Evolutionary conservation across 2,113 vertebrate genomes (phyloP).

Genomic region (Micromys minutus): DNA sequence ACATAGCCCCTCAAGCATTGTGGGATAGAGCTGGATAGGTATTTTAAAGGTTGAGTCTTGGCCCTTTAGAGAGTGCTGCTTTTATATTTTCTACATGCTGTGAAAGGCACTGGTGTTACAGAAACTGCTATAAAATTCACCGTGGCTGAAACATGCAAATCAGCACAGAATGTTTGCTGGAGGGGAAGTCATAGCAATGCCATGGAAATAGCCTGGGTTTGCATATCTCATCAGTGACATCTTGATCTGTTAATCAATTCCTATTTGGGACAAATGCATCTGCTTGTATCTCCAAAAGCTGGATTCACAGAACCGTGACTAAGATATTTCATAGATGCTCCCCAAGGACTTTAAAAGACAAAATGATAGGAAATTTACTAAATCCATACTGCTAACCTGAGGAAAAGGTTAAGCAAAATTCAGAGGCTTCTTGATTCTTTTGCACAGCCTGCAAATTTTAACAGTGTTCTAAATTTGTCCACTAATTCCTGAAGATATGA

Average conservation of each 20-base stretch:
- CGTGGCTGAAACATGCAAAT: slow-evolving; percentile 61
- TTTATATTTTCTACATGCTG: background rate
- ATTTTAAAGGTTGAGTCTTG: slow-evolving; percentile 18
- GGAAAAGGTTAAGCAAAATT: slow-evolving; percentile 67
- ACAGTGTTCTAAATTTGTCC: slow-evolving; percentile 44
- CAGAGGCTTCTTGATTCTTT: slow-evolving; percentile 7
- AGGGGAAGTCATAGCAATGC: slow-evolving; percentile 68
- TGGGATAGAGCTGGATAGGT: background rate
- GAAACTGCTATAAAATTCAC: slow-evolving; percentile 49
- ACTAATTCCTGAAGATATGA: slow-evolving; percentile 28
- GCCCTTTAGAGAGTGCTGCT: slow-evolving; percentile 17
- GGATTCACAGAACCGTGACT: slow-evolving; percentile 66
- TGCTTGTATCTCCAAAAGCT: slow-evolving; percentile 69
- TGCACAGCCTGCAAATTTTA: slow-evolving; percentile 44
- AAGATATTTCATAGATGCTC: slow-evolving; percentile 70
- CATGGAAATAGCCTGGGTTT: slow-evolving; percentile 55
- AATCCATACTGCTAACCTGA: slow-evolving; percentile 63
- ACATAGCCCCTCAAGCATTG: background rate
- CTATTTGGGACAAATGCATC: slow-evolving; percentile 75
- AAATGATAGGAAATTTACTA: slow-evolving; percentile 61
- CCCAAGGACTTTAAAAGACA: slow-evolving; percentile 74
- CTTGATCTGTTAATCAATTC: slow-evolving; percentile 76
- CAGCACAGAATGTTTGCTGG: slow-evolving; percentile 58
- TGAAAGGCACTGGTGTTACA: slow-evolving; percentile 39
- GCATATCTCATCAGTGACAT: slow-evolving; percentile 71